phyloP scores from a whole-genome alignment of 1,140 invertebrate genomes.

The Drosophila sproati region DNA sequence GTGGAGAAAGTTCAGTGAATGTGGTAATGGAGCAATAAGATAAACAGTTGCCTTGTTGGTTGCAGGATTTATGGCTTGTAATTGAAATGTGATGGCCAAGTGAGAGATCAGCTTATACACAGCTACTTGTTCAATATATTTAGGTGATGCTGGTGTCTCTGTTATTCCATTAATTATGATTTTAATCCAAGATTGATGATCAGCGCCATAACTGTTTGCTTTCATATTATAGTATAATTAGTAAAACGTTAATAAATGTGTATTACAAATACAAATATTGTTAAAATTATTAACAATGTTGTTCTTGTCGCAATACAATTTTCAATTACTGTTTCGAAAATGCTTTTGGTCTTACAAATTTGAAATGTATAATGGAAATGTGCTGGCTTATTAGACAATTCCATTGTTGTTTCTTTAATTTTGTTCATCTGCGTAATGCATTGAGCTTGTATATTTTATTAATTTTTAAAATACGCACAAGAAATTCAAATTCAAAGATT shows the following conservation, averaged over 20 bases:
- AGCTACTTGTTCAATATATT: background rate
- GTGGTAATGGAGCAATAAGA: slow-evolving; percentile 39
- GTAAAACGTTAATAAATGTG: background rate
- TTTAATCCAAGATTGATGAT: background rate
- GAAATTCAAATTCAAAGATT: slow-evolving; percentile 14
- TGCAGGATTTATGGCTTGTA: slow-evolving; percentile 41
- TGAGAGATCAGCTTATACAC: slow-evolving; percentile 28
- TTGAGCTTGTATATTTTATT: slow-evolving; percentile 26
- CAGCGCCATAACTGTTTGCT: background rate
- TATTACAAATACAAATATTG: too few relatives aligned
- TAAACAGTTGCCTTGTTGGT: slow-evolving; percentile 41
- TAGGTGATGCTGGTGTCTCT: background rate
- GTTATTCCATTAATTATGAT: slow-evolving; percentile 20
- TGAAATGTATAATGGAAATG: background rate
- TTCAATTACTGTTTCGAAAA: too few relatives aligned
- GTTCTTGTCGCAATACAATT: too few relatives aligned
- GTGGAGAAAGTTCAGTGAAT: slow-evolving; percentile 8
- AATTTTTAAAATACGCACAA: slow-evolving; percentile 24
- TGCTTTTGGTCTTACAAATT: background rate
- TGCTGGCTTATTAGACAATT: background rate
- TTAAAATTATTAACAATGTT: too few relatives aligned
- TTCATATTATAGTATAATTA: background rate
- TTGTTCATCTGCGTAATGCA: slow-evolving; percentile 20
- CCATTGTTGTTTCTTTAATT: slow-evolving; percentile 13
- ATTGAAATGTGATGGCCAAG: slow-evolving; percentile 33